Evolutionary conservation across 2,888 invertebrate genomes (phyloP).

Genomic region (Cryptocephalus moraei): DNA sequence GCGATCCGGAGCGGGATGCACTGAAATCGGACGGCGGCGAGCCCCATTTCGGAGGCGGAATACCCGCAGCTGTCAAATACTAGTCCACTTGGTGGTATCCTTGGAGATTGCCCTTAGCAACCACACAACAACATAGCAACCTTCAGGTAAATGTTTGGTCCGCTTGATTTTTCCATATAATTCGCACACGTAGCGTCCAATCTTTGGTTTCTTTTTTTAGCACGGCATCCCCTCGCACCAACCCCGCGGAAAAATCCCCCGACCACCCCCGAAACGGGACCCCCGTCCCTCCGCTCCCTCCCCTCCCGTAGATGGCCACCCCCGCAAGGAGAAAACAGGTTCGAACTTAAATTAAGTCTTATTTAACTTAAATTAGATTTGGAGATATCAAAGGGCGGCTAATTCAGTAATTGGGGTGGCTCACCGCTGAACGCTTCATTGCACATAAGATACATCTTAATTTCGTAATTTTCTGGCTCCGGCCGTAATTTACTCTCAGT

Average conservation of each 20-base stretch:
- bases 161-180: background rate
- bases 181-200: background rate
- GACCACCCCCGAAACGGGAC: too few species aligned
- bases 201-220: background rate
- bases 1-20: constrained; percentile 8
- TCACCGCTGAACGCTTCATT: background rate
- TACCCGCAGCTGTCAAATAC: constrained; percentile 33
- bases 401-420: constrained; percentile 22
- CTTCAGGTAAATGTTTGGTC: constrained; percentile 31
- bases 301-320: too few species aligned
- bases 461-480: constrained; percentile 12
- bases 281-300: too few species aligned
- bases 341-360: background rate
- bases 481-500: constrained; percentile 1
- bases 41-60: constrained; percentile 7
- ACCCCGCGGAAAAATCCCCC: too few species aligned
- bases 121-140: constrained; percentile 42
- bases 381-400: constrained; percentile 20
- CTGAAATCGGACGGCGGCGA: background rate
- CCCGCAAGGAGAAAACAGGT: too few species aligned
- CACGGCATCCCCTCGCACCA: too few species aligned
- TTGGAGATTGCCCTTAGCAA: constrained; percentile 41
- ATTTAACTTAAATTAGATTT: constrained; percentile 20
- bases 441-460: constrained; percentile 3
- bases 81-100: constrained; percentile 37